Base-by-base conservation (phyloP, 2,113 vertebrate species). In the Condylura cristata region DNA sequence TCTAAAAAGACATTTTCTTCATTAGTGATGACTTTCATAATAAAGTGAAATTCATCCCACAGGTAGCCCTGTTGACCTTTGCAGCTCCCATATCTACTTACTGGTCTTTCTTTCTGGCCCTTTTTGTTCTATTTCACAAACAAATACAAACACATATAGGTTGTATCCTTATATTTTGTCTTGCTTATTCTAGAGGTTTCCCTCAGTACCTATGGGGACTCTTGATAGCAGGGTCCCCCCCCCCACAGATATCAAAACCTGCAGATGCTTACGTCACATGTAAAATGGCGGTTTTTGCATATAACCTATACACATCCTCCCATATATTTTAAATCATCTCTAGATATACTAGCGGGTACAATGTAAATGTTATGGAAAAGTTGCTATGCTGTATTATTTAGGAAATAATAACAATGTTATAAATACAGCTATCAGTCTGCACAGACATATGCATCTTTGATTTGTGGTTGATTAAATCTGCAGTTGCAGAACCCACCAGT, bases 1-100 rank as follows among this genome's bases (percentile, higher is more conserved):
- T 66, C 12, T 72, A 39, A 83, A 93, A 82, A 86, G 66, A 91
- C 58, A 56, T 79, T n/a, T 58, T 34, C 28, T 86, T 89, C 8
- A n/a, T 66, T 83, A 74, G 46, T 80, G 41, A 46, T 91, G 48
- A 44, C 32, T 89, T 72, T 91, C 24, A 39, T 84, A 41, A 58
- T 79, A 56, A 74, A 80, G 37, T 46, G 48, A 18, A 66, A 53
- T 66, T 84, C 16, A 44, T 41, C 1, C 2, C 56, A 79, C 18
- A 93, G 41, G 24, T 56, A 85, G n/a, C 44, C 16, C 8, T 46
- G 10, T 53, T 39, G 32, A 37, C 41, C 34, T 68, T 90, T 41
- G n/a, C 2, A 22, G 12, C 11, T 71, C 48, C 63, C 8, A 0
- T 74, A 39, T 75, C 74, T 56, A 65, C 28, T 56, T 61, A 51